Base-by-base conservation (phyloP, 2,888 invertebrate genomes). In the Eumacrocentrus americanus region DNA sequence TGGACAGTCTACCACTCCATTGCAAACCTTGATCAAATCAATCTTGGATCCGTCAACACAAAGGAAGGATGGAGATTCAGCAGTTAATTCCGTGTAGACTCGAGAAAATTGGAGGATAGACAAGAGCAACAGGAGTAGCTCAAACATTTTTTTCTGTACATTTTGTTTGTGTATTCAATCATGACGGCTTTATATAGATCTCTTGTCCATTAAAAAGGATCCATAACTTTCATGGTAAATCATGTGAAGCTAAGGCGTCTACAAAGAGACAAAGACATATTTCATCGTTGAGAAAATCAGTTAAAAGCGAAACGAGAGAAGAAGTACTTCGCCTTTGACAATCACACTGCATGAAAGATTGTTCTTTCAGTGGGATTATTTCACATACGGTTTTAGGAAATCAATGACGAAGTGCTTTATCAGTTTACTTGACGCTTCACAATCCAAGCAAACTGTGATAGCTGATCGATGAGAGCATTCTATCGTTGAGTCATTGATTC, bases 1-100 rank as follows among this genome's bases (percentile, higher is more conserved):
- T 0, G 82, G 77, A 71, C 89, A 89, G 61, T 89, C 83, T 0
- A 70, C 37, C 2, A 74, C 75, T 0, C 82, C 83, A 73, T 89
- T 84, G 70, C 90, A 90, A 2, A 86, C 83, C 51, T 83, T 73
- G 1, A 70, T 66, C 0, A 86, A 67, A 11, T 81, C 68, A 40
- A 89, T 78, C 52, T 66, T 58, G 3, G 67, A 61, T 2, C 74
- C 74, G 58, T 75, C 75, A 38, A 63, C 58, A 56, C 75, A 76
- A 46, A 70, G 61, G 57, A 75, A 75, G 5, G 61, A 25, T 14
- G 57, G 52, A 29, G 20, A 22, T 7, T 53, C 11, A n/a, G 7
- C 38, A n/a, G 38, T 38, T 11, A 47, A 38, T 16, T 14, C 11
- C 34, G 58, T 20, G 11, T 25, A 29, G 1, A 14, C 11, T 2